Conservation (phyloP, 2,797 vertebrate genomes). For the Acrossocheilus fasciatus region DNA sequence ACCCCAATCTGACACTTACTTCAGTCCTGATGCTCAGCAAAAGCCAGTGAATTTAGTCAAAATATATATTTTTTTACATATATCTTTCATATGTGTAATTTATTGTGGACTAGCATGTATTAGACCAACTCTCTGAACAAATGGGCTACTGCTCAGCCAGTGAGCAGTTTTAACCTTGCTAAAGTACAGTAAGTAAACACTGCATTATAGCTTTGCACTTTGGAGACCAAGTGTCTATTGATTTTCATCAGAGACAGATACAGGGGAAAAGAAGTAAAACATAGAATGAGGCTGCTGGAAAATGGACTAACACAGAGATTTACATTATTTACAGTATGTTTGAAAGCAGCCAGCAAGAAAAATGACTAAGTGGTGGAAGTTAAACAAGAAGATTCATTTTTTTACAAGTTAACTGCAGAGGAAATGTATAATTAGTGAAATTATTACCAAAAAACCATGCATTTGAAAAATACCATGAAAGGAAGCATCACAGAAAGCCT, state of each 20-base stretch:
- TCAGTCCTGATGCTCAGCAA: constrained; percentile 91
- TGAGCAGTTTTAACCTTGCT: not conserved
- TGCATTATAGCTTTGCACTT: not conserved
- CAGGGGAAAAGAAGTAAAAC: not conserved
- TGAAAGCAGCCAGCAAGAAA: not conserved
- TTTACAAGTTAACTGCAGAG: not conserved
- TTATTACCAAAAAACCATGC: not conserved
- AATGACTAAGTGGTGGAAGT: not conserved
- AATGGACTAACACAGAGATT: not conserved
- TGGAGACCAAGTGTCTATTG: not conserved
- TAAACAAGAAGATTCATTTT: not conserved
- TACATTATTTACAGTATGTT: not conserved
- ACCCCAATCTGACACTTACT: constrained; percentile 85
- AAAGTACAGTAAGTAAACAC: not conserved
- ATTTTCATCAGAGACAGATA: not conserved
- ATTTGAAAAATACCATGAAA: not conserved
- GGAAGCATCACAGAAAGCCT: not conserved
- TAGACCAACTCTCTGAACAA: no score
- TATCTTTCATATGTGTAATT: not conserved
- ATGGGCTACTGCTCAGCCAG: not conserved
- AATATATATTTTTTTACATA: not conserved
- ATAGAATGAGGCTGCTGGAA: not conserved
- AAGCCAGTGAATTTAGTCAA: not conserved
- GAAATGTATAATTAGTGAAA: not conserved
- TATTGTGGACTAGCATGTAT: not conserved